Evolutionary conservation across 2,797 vertebrate species (phyloP).

Genomic region (Sus cebifrons): DNA sequence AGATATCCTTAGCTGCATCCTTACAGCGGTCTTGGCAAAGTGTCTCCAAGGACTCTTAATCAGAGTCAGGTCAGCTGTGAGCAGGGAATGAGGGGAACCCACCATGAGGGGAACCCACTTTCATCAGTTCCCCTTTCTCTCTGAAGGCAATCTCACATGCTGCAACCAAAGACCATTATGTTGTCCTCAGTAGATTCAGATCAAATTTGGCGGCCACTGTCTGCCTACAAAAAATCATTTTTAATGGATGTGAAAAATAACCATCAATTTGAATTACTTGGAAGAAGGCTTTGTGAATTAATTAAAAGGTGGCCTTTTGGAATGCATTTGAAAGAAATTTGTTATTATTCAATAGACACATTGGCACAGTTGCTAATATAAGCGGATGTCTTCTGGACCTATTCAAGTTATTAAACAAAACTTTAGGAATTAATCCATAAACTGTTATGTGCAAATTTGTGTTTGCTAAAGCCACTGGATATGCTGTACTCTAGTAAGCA

Average conservation of each 20-base stretch:
- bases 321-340: background rate
- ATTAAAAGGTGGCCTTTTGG: background rate
- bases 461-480: too few species aligned
- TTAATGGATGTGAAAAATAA: background rate
- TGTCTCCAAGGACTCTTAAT: background rate
- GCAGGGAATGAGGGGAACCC: background rate
- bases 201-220: background rate
- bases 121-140: constrained; percentile 7
- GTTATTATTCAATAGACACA: background rate
- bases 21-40: background rate
- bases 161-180: background rate
- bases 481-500: too few species aligned
- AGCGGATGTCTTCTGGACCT: background rate
- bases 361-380: background rate
- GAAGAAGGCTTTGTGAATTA: background rate
- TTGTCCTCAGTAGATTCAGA: background rate
- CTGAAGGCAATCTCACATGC: background rate
- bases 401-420: too few species aligned
- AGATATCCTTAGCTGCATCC: background rate
- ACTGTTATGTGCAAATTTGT: too few species aligned
- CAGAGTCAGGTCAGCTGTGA: background rate
- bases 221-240: background rate
- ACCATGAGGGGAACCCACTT: background rate
- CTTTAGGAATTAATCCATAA: too few species aligned
- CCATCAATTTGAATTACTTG: background rate